phyloP scores from a whole-genome alignment of 1,140 invertebrate species.

The Neocloeon triangulifer region DNA sequence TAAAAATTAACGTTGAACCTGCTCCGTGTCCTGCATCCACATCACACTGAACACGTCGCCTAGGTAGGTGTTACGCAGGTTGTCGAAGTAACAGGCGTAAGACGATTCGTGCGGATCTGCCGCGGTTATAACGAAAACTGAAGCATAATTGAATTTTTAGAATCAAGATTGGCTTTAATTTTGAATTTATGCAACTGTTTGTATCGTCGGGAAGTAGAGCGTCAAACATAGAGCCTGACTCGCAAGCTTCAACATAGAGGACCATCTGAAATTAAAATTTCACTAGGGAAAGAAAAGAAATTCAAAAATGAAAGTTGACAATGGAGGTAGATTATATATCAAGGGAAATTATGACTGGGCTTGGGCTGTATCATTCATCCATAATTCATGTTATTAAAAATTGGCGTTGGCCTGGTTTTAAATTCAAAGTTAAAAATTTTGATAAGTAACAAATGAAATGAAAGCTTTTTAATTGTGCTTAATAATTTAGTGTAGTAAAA shows the following conservation, averaged over 20 bases:
- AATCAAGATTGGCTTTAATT: background rate
- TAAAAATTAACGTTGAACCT: constrained; percentile 13
- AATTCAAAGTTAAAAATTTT: too few relatives aligned
- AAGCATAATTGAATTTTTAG: constrained; percentile 7
- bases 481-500: too few relatives aligned
- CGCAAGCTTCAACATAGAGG: constrained; percentile 41
- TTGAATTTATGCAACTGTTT: constrained; percentile 23
- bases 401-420: too few relatives aligned
- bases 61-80: constrained; percentile 23
- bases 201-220: constrained; percentile 25
- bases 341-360: too few relatives aligned
- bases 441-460: too few relatives aligned
- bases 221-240: constrained; percentile 43
- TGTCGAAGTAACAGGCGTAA: constrained; percentile 34
- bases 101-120: constrained; percentile 32
- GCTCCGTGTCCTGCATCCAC: constrained; percentile 41
- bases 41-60: constrained; percentile 39
- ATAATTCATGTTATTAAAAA: too few relatives aligned
- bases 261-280: too few relatives aligned
- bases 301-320: too few relatives aligned
- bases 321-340: too few relatives aligned
- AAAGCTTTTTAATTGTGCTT: too few relatives aligned
- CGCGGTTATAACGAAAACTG: constrained; percentile 41
- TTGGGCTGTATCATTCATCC: too few relatives aligned
- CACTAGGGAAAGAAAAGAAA: too few relatives aligned